Base-by-base conservation (phyloP, 1,140 invertebrate genomes). In the Heliconius congener region DNA sequence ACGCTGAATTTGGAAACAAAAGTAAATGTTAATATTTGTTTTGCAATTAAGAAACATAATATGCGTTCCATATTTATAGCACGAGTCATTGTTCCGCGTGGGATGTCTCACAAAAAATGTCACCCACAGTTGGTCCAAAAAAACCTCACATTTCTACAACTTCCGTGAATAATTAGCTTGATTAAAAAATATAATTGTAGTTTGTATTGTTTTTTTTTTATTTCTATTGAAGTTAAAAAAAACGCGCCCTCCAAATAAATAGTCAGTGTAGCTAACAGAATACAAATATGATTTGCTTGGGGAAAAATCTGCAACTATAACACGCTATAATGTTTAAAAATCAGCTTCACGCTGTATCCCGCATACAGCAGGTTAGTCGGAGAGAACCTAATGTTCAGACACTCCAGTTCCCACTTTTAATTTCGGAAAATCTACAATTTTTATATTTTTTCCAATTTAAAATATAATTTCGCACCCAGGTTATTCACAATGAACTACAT, bases 61-160 rank as follows among this genome's bases (percentile, higher is more conserved):
- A 60, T 23, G 55, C 55, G 55, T 23, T 60, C 9, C 55, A 60
- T 60, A 60, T 60, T 52, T 6, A 52, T 52, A 52, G 18, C 18
- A 27, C 13, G 13, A 66, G 0, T n/a, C 37, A 74, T 81, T 78
- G 72, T 85, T 71, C 60, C 83, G 74, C 88, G 89, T 92, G 90
- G 87, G 91, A 93, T 76, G 46, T 23, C 19, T n/a, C 55, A 73
- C n/a, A 92, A 93, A 93, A 93, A 93, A 88, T 83, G 85, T 87
- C 90, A 92, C 91, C 91, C 92, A 91, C 87, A 83, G 86, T 88
- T 73, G 37, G 79, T 83, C 6, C 8, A 84, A 85, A 87, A 88
- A 87, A 81, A 6, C 34, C 34, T 82, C 77, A 87, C 9, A 57
- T 27, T 66, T 52, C 50, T 37, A 52, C 88, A 86, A 86, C 83